A percentile compares a stretch with the other conserved stretches of the same genome.
Evolutionary conservation across 2,888 invertebrate species (phyloP).

Genomic region (Nipponacmea schrenckii): DNA sequence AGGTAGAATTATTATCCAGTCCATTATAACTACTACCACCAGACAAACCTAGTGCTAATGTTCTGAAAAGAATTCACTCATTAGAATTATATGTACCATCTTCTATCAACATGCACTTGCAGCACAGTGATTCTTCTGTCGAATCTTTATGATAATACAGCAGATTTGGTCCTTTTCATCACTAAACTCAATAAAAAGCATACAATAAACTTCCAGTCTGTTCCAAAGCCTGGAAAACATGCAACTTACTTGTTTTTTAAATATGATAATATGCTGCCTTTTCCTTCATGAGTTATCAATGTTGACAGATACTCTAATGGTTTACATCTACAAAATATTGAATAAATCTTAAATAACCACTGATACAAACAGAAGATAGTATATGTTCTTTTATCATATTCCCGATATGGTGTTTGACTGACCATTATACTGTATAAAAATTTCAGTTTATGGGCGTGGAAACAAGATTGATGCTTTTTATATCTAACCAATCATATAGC

Average conservation of each 20-base stretch:
- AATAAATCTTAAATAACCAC: neutral
- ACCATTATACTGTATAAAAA: too few species aligned
- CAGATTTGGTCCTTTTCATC: neutral
- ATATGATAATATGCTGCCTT: conserved; percentile 64
- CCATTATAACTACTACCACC: conserved; percentile 72
- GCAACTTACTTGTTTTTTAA: conserved; percentile 56
- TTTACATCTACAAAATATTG: conserved; percentile 71
- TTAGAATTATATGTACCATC: too few species aligned
- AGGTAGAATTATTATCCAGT: conserved; percentile 82
- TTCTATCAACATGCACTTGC: too few species aligned
- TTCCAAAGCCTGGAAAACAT: neutral
- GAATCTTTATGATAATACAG: neutral
- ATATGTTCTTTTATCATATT: too few species aligned
- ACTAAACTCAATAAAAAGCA: neutral
- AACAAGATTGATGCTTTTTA: too few species aligned
- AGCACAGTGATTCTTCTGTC: neutral
- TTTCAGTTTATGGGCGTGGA: too few species aligned
- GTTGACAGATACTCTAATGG: conserved; percentile 82
- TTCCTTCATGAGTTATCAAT: conserved; percentile 86
- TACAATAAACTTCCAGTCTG: too few species aligned
- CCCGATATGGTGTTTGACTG: too few species aligned
- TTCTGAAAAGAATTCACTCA: conserved; percentile 35
- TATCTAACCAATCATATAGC: too few species aligned
- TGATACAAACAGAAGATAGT: too few species aligned
- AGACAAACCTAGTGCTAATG: conserved; percentile 56